Base-by-base conservation (phyloP, 1,140 invertebrate genomes). In the Cydia amplana region DNA sequence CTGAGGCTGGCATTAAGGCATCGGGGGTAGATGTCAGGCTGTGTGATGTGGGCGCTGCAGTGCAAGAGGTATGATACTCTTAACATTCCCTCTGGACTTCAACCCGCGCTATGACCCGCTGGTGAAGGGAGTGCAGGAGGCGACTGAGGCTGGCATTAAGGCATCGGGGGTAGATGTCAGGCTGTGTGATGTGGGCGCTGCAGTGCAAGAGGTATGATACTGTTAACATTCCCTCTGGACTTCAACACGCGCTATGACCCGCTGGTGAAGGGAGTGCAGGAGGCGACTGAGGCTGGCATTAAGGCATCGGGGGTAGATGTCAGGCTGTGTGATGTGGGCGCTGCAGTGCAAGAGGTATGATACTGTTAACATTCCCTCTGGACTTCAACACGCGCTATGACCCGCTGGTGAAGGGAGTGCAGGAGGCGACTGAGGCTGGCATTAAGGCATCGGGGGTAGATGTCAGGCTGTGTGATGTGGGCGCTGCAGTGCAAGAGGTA, bases 161-260 rank as follows among this genome's bases (percentile, higher is more conserved):
- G 96, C 96, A 80, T 97, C 98, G 20, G 99, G 99, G 70, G 99
- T 99, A 82, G 99, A 99, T 93, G 99, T 99, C 0, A 95, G 98
- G 84, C 94, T 99, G 67, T 99, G 99, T 93, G 99, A 99, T 88
- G 97, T 99, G 82, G 99, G 99, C 18, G 97, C 98, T 83, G 97
- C 97, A 4, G 98, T 99, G 85, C 99, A 99, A 90, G 99, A 99
- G 84, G 90, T 91, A 78, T 77, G 64, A 60, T 6, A 32, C 5
- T 60, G 2, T 23, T 23, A 18, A 10, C 4, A 2, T 23, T 10
- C n/a, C n/a, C 99, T 5, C 89, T 99, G 76, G 95, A 98, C 25
- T 99, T 99, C 88, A 99, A 99, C 94, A 96, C 97, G 5, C 99
- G 98, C 85, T 99, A 99, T 93, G 98, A 99, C 89, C 97, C 97